Evolutionary conservation across 2,113 vertebrate genomes (phyloP).

Genomic region (Ramphastos sulfuratus): DNA sequence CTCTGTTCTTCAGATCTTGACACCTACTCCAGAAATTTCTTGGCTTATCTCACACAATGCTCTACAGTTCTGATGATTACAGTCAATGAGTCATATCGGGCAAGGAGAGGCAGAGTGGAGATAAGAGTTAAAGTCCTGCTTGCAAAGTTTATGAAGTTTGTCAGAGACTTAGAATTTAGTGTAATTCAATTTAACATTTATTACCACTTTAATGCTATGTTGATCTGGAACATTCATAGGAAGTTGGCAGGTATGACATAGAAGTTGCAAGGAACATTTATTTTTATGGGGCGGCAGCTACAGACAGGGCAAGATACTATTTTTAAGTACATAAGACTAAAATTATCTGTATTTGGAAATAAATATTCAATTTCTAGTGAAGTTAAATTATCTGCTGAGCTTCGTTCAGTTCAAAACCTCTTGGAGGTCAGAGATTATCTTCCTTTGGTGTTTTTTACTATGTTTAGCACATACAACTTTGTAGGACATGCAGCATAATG

Average conservation of each 20-base stretch:
- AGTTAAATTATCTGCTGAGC: background rate
- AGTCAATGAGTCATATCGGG: background rate
- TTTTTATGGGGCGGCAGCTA: background rate
- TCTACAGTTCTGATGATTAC: background rate
- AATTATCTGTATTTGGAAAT: background rate
- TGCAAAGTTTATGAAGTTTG: background rate
- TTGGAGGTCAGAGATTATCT: background rate
- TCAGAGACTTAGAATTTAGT: background rate
- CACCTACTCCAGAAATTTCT: background rate
- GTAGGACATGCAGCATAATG: background rate
- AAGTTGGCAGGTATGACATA: background rate
- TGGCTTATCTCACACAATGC: background rate
- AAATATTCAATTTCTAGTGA: background rate
- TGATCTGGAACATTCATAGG: background rate
- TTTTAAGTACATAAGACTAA: background rate
- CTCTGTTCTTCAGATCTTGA: too few species aligned
- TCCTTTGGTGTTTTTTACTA: background rate
- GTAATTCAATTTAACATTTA: background rate
- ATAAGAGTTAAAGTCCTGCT: background rate
- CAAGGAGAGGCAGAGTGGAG: background rate
- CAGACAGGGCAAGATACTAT: background rate
- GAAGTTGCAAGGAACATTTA: background rate
- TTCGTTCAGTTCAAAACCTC: background rate
- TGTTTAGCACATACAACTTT: background rate
- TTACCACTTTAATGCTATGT: background rate